Evolutionary conservation across 2,797 vertebrate genomes (phyloP).

Genomic region (Poliocrania exsul): DNA sequence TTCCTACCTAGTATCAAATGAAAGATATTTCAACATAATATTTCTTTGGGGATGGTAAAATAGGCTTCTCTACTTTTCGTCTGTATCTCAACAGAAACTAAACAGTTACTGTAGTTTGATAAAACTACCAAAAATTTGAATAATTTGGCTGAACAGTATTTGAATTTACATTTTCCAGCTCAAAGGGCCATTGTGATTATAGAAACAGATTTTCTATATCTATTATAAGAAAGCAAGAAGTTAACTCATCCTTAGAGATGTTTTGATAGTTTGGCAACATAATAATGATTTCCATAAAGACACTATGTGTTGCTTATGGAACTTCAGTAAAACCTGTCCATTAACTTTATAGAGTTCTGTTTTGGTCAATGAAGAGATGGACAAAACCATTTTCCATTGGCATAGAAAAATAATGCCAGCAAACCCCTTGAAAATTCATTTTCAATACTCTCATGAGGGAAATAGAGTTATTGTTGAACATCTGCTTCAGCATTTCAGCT

Average conservation of each 20-base stretch:
- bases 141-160: neutral
- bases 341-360: neutral
- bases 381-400: neutral
- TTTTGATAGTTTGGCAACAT: neutral
- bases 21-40: neutral
- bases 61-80: neutral
- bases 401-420: neutral
- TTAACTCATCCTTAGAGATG: neutral
- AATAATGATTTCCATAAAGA: neutral
- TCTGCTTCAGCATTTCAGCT: neutral
- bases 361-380: neutral
- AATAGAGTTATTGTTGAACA: neutral
- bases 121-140: neutral
- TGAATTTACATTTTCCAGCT: neutral
- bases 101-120: neutral
- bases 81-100: neutral
- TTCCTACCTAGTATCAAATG: neutral
- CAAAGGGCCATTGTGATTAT: fast-evolving
- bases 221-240: neutral
- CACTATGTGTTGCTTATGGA: neutral
- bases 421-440: neutral
- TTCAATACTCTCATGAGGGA: neutral
- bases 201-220: neutral
- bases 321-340: neutral
- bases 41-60: neutral